Evolutionary conservation across 2,797 vertebrate genomes (phyloP).

Genomic region (Myotis findleyi): DNA sequence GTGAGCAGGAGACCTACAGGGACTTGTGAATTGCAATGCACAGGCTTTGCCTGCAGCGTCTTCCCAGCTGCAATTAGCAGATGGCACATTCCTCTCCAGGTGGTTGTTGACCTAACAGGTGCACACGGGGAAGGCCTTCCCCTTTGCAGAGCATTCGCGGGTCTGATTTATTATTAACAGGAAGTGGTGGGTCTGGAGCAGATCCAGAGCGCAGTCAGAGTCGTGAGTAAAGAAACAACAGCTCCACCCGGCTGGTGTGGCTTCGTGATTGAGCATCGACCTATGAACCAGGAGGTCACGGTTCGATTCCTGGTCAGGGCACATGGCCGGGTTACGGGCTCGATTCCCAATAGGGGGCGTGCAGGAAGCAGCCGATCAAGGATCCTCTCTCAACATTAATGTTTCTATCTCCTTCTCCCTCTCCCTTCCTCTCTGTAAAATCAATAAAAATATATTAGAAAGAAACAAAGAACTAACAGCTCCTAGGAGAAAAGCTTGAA

Average conservation of each 20-base stretch:
- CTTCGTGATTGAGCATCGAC: too few species aligned
- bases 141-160: background rate
- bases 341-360: too few species aligned
- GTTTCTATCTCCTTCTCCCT: too few species aligned
- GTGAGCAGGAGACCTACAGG: background rate
- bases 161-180: slow-evolving; percentile 71
- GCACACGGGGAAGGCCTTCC: background rate
- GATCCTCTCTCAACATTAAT: too few species aligned
- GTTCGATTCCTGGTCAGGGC: too few species aligned
- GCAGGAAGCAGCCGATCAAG: too few species aligned
- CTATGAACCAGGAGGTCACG: too few species aligned
- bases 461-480: slow-evolving; percentile 23
- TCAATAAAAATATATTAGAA: too few species aligned
- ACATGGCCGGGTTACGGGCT: too few species aligned
- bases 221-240: slow-evolving; percentile 35
- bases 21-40: background rate
- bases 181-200: slow-evolving; percentile 25
- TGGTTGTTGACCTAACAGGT: slow-evolving; percentile 75
- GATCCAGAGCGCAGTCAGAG: slow-evolving; percentile 47
- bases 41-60: background rate
- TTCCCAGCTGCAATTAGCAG: slow-evolving; percentile 58
- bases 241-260: background rate
- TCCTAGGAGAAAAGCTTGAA: slow-evolving; percentile 62
- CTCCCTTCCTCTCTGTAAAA: too few species aligned
- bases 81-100: slow-evolving; percentile 68